These are phyloP conservation scores for Pleuronectes platessa DNA, from an alignment of 2,113 vertebrate species.

Conservation along the genomic window DNA sequence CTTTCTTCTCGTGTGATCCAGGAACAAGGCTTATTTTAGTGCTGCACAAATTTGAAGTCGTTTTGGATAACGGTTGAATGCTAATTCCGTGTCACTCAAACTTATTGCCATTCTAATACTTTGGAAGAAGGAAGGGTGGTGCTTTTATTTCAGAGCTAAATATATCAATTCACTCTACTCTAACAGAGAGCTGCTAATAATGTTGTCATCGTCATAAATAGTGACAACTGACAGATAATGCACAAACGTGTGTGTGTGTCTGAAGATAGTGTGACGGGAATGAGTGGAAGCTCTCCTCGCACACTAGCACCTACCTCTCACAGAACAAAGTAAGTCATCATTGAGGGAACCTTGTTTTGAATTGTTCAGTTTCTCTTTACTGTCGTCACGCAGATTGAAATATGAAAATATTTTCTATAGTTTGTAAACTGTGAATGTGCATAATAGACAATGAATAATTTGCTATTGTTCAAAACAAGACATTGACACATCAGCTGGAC, in stretches of 20 bases:
- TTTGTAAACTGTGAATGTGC: slow-evolving; percentile 7
- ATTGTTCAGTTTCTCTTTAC: background rate
- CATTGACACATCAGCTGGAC: slow-evolving; percentile 25
- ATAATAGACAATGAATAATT: slow-evolving; percentile 47
- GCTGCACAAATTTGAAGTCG: slow-evolving; percentile 19
- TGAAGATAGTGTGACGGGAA: background rate
- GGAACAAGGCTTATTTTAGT: slow-evolving; percentile 31
- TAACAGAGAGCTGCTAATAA: slow-evolving; percentile 45
- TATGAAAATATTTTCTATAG: background rate
- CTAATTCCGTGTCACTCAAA: slow-evolving; percentile 57
- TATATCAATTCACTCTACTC: slow-evolving; percentile 5
- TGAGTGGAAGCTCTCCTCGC: background rate
- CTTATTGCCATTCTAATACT: slow-evolving; percentile 41
- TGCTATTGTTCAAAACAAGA: slow-evolving; percentile 19
- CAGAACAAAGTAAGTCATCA: slow-evolving; percentile 18
- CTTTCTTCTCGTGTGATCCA: slow-evolving; percentile 14
- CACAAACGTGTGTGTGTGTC: background rate
- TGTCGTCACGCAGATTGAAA: slow-evolving; percentile 4
- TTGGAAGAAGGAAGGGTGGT: background rate
- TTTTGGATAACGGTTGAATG: slow-evolving; percentile 47
- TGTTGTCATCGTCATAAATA: slow-evolving; percentile 45
- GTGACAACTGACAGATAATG: slow-evolving; percentile 42
- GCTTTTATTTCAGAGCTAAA: slow-evolving; percentile 34
- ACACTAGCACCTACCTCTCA: background rate
- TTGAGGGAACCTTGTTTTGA: background rate